Evolutionary conservation across 2,888 invertebrate species (phyloP).

Genomic region (Serripes groenlandicus): DNA sequence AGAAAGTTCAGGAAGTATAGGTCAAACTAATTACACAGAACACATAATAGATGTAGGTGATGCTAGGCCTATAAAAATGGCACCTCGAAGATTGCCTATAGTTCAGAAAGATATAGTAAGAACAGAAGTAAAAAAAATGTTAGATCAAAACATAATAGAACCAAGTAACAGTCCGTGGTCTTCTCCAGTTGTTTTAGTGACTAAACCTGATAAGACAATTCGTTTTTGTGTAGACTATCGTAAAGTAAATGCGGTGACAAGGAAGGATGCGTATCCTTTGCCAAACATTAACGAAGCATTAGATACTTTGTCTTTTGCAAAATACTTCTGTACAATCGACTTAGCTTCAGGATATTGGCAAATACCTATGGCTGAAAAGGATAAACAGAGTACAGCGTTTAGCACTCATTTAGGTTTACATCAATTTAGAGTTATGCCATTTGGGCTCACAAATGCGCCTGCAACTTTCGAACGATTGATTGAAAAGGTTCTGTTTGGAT

Average conservation of each 20-base stretch:
- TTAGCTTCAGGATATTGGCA: conserved; percentile 59
- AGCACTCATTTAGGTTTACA: conserved; percentile 36
- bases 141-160: too few species aligned
- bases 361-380: conserved; percentile 34
- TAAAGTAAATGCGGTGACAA: conserved; percentile 40
- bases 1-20: too few species aligned
- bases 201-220: conserved; percentile 41
- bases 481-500: conserved; percentile 66
- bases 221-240: conserved; percentile 57
- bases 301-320: conserved; percentile 41
- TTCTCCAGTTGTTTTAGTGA: conserved; percentile 43
- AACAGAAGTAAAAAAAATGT: too few species aligned
- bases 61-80: too few species aligned
- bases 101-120: too few species aligned
- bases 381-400: conserved; percentile 46
- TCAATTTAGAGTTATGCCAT: conserved; percentile 60
- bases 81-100: too few species aligned
- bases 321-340: conserved; percentile 55
- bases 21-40: too few species aligned
- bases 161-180: too few species aligned
- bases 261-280: conserved; percentile 55
- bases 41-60: too few species aligned
- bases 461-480: conserved; percentile 70
- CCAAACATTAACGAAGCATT: conserved; percentile 48
- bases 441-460: conserved; percentile 66